Evolutionary conservation across 2,888 invertebrate genomes (phyloP), one percentile per base, ranked within the genome.

Genomic region (Pyrrhia umbra): DNA sequence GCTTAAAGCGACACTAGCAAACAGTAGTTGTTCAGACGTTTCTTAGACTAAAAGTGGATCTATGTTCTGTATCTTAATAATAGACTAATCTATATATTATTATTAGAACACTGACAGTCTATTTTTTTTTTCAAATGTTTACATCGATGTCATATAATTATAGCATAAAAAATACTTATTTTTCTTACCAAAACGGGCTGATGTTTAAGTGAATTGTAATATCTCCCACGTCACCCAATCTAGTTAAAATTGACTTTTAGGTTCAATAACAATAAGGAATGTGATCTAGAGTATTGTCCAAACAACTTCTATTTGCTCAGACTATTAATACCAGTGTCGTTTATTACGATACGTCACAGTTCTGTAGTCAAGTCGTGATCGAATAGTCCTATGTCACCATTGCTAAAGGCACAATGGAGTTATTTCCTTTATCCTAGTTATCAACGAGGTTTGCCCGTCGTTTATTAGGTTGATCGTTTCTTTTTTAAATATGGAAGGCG

Each of bases 321-420:
- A 52, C 18, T 57, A 77, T 51, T 62, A 56, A 64, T 63, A 80
- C 51, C 69, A 51, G 63, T 62, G 64, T 56, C 49, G 55, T 60
- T 60, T 54, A 52, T 25, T 60, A 46, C 55, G 63, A 64, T 65
- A 66, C 62, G 68, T 80, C 63, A 63, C 54, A 65, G 63, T 62
- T 61, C 37, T 47, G 47, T 47, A 45, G 61, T 66, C 59, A 63
- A 67, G 63, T 61, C 54, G 65, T 74, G 74, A 60, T 73, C 46
- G 45, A 47, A 52, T 50, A 64, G 51, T 77, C 63, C 60, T 56
- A 49, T 69, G 57, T 50, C 59, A 47, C 60, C 43, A 60, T 70
- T 65, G 51, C 63, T 75, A 63, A 73, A 81, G 76, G 79, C 73
- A 81, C 76, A 75, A 67, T 66, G 63, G 67, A 78, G 34, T 63